Base-by-base conservation (phyloP, 2,113 vertebrate genomes). In the Pica pica region DNA sequence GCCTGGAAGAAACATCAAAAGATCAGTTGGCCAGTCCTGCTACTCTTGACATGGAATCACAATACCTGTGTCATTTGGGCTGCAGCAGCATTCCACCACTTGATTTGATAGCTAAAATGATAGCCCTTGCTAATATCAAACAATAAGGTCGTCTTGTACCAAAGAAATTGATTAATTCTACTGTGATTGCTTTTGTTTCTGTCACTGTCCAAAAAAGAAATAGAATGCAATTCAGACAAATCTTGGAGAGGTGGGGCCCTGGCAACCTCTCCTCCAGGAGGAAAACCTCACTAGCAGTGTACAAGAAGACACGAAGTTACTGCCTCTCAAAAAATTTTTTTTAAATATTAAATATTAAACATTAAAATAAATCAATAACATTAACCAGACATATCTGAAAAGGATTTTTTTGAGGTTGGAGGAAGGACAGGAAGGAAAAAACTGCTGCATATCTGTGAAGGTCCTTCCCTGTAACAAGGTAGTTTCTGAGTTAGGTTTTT, bases 21-120 rank as follows among this genome's bases (percentile, higher is more conserved):
- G 14, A 33, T 50, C 26, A 23, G 13, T 33, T 7, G 6, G 5
- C 11, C 23, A 9, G 9, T 75, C 39, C 28, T 59, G 6, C n/a
- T 37, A 28, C 4, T 4, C 0, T 0, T 4, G 6, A 21, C 0
- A 0, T 52, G 28, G 20, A 30, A 61, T 87, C 27, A 44, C 0
- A 6, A 16, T 10, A 27, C 22, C 6, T 16, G 12, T 33, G 27
- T 70, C 26, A 56, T 47, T 69, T 74, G 35, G 30, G 61, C 52
- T 70, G 23, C 20, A 89, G 65, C 30, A 60, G 8, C 46, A 42
- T 56, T 56, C 21, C 52, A 61, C 19, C 31, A 61, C 37, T 64
- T 53, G 23, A 49, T 49, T 28, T 80, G n/a, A 50, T 17, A 74
- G 24, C 14, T 78, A 69, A 64, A 82, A 82, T 13, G 11, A 24